Conservation (phyloP, 1,140 invertebrate genomes). For the fruit fly (Drosophila melanogaster) region Release_6_plus_ISO1_MT NT_033779.5:4273501-4274000, state of each 20-base stretch:
- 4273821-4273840: conserved; percentile 20
- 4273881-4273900: not conserved
- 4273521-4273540: conserved; percentile 52
- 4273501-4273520: conserved; percentile 48
- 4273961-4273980: conserved; percentile 19
- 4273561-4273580: not conserved
- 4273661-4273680: not conserved
- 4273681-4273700: conserved; percentile 18
- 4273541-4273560: not conserved
- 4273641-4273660: too few species aligned
- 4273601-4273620: too few species aligned
- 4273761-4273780: conserved; percentile 58
- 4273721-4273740: conserved; percentile 47
- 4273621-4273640: too few species aligned
- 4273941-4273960: conserved; percentile 12
- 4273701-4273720: conserved; percentile 5
- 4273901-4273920: conserved; percentile 3
- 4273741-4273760: conserved; percentile 51
- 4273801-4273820: conserved; percentile 42
- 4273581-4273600: not conserved
- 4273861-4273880: conserved; percentile 11
- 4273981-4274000: conserved; percentile 33
- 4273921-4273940: conserved; percentile 29
- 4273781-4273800: conserved; percentile 32
- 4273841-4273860: conserved; percentile 22